Evolutionary conservation across 2,797 vertebrate species (phyloP).

Genomic region (Uromys caudimaculatus): DNA sequence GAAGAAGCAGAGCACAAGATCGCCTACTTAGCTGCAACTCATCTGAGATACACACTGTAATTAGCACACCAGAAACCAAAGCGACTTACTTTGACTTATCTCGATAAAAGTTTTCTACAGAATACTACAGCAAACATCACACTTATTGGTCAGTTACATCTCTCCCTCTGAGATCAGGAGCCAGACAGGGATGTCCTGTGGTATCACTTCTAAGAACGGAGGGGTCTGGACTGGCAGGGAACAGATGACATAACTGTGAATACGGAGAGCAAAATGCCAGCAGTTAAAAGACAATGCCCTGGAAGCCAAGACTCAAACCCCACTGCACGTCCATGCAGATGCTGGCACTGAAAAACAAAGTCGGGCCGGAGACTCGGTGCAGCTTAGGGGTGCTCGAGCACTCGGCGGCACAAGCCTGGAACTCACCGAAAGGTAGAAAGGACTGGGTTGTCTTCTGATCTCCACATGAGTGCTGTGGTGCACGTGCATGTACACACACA

Average conservation of each 20-base stretch:
- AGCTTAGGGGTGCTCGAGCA: neutral
- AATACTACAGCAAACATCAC: constrained; percentile 10
- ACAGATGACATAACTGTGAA: constrained; percentile 29
- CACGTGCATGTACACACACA: too few relatives aligned
- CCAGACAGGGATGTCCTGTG: constrained; percentile 51
- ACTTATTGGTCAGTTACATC: constrained; percentile 31
- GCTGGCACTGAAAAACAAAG: neutral
- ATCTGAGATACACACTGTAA: neutral
- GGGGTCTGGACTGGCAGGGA: constrained; percentile 30
- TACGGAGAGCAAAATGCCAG: constrained; percentile 28
- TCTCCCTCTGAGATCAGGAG: constrained; percentile 63
- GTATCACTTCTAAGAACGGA: constrained; percentile 54
- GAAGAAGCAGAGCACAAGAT: constrained; percentile 19
- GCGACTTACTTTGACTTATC: constrained; percentile 27
- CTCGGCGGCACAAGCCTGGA: neutral
- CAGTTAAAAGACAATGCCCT: neutral
- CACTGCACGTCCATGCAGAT: neutral
- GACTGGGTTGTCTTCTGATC: neutral
- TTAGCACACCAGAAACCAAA: constrained; percentile 53
- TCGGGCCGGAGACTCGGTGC: neutral
- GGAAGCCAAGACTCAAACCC: constrained; percentile 25
- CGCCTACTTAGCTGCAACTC: neutral
- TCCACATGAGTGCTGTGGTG: neutral
- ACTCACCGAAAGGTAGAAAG: neutral
- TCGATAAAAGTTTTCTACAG: neutral